These are phyloP conservation scores for Leptinotarsa texana DNA, from an alignment of 1,140 invertebrate species.

Conservation along the genomic window DNA sequence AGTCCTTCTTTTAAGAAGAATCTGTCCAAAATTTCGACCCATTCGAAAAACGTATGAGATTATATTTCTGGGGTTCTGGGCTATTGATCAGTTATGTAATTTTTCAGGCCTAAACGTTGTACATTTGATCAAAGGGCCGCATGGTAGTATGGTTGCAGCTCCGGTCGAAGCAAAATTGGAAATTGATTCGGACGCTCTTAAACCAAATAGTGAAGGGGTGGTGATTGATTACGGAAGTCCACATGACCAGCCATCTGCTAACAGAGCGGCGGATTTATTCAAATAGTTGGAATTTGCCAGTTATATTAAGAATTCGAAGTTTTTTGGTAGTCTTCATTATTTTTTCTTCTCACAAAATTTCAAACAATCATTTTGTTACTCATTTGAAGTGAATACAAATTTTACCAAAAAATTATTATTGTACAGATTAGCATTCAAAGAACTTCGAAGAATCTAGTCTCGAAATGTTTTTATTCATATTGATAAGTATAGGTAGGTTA, in stretches of 20 bases:
- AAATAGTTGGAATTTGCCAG: not conserved
- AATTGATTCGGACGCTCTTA: conserved; percentile 50
- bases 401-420: not conserved
- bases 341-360: not conserved
- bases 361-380: not conserved
- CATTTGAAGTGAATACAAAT: not conserved
- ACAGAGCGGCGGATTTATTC: conserved; percentile 27
- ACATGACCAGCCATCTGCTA: conserved; percentile 15
- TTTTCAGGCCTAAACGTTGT: conserved; percentile 42
- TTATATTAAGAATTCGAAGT: not conserved
- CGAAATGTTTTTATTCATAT: not conserved
- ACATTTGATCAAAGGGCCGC: conserved; percentile 52
- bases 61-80: not conserved
- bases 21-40: no score
- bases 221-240: conserved; percentile 52
- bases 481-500: not conserved
- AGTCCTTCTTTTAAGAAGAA: no score
- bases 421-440: conserved; percentile 13
- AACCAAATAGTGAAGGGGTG: conserved; percentile 53
- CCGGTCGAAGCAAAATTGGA: conserved; percentile 51
- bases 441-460: conserved; percentile 15
- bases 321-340: not conserved
- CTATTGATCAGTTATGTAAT: not conserved
- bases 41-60: no score
- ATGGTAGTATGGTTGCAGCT: conserved; percentile 52